Conservation (phyloP, 2,113 vertebrate genomes). For the Heterochromis multidens region DNA sequence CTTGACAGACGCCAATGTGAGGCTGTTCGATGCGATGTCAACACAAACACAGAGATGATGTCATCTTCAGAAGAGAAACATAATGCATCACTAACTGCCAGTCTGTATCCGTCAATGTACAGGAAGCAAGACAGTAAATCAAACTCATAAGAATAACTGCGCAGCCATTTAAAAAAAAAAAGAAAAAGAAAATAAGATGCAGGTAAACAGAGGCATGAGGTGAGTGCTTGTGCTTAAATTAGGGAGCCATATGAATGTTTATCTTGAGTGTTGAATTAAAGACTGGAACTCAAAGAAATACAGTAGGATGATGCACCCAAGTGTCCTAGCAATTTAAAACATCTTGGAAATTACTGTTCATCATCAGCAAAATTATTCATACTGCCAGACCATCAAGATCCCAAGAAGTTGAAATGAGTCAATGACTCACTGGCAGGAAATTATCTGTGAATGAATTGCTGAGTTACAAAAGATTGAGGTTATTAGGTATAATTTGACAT, state of each 20-base stretch:
- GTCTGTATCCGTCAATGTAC: slow-evolving; percentile 1
- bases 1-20: slow-evolving; percentile 23
- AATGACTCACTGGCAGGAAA: slow-evolving; percentile 4
- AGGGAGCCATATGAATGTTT: not conserved
- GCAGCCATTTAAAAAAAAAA: too few relatives aligned
- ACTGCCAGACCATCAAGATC: not conserved
- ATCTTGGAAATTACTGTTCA: not conserved
- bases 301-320: not conserved
- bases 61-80: slow-evolving; percentile 44
- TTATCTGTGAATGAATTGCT: not conserved
- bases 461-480: not conserved
- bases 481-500: not conserved
- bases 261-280: not conserved
- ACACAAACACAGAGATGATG: slow-evolving; percentile 45
- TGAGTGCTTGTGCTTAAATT: not conserved
- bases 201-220: not conserved
- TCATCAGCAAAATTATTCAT: not conserved
- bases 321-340: not conserved
- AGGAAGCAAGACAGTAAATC: not conserved
- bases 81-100: slow-evolving; percentile 37
- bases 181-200: too few relatives aligned
- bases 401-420: not conserved
- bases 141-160: not conserved
- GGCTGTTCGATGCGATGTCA: slow-evolving; percentile 12
- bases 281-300: not conserved